Evolutionary conservation across 2,797 vertebrate genomes (phyloP), one percentile per base, ranked within the genome.

Genomic region (Oreochromis grahami): DNA sequence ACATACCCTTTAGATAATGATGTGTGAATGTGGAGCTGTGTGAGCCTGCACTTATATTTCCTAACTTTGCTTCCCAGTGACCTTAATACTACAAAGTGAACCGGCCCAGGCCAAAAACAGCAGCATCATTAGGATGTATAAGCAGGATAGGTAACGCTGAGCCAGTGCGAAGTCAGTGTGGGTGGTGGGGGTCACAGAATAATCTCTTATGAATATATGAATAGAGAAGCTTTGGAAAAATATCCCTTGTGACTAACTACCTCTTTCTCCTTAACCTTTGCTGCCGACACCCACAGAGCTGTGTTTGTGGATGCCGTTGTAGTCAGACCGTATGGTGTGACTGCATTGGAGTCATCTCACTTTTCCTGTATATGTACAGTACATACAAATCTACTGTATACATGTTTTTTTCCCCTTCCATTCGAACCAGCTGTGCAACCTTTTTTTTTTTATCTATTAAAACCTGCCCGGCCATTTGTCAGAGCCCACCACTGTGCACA

Each of bases 161-260:
- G 58, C 63, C 26, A 14, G 53, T 84, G 86, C 79, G 81, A 88
- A 87, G 79, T 82, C 85, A 51, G 77, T 91, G 82, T 80, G 26
- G 63, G 19, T 63, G 58, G 34, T 63, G 56, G 17, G 85, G 89
- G 90, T 89, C 78, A 19, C 63, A 15, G 13, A 58, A 29, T 78
- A 32, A 84, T 77, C 89, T 86, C 56, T 82, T 74, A 78, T 78
- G 84, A 92, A 92, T 91, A 89, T 80, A 85, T 89, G 85, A 90
- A 94, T 92, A 85, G 78, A 81, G 50, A 83, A 80, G 15, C 36
- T 38, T 34, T 38, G n/a, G 26, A 77, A 63, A 82, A 38, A 72
- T 79, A 43, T 87, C 76, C 63, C 60, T 45, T 32, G 21, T 43
- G 76, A 58, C 78, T 43, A 51, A 84, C 81, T 65, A 74, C 77